Conservation (phyloP, 2,113 vertebrate species). For the Sinocyclocheilus anophthalmus region DNA sequence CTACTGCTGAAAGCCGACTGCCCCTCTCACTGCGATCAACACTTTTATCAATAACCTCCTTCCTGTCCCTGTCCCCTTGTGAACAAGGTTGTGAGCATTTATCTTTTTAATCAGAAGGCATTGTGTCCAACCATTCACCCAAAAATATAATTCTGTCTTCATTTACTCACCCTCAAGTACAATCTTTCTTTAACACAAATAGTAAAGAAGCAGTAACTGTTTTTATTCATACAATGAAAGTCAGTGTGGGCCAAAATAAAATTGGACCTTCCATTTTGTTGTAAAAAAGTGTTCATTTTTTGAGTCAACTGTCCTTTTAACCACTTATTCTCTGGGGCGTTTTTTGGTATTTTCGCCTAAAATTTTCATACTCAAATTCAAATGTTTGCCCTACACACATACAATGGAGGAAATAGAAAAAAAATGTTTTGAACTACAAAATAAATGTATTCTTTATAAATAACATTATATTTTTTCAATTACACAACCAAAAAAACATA, state of each 20-base stretch:
- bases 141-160: background rate
- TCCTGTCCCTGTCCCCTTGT: conserved; percentile 32
- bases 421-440: too few relatives aligned
- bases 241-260: background rate
- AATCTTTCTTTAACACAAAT: too few relatives aligned
- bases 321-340: too few relatives aligned
- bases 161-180: too few relatives aligned
- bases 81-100: background rate
- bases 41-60: conserved; percentile 78
- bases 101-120: background rate
- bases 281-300: background rate
- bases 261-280: background rate
- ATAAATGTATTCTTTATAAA: too few relatives aligned
- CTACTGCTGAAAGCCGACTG: conserved; percentile 62
- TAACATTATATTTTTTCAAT: too few relatives aligned
- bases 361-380: too few relatives aligned
- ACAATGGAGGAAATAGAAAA: too few relatives aligned
- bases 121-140: background rate
- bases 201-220: too few relatives aligned
- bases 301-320: background rate
- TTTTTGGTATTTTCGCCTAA: too few relatives aligned
- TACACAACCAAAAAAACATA: too few relatives aligned
- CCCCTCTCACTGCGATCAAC: conserved; percentile 82
- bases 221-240: background rate
- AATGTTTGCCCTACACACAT: too few relatives aligned